Evolutionary conservation across 2,113 vertebrate species (phyloP).

Genomic region (Callocephalon fimbriatum): DNA sequence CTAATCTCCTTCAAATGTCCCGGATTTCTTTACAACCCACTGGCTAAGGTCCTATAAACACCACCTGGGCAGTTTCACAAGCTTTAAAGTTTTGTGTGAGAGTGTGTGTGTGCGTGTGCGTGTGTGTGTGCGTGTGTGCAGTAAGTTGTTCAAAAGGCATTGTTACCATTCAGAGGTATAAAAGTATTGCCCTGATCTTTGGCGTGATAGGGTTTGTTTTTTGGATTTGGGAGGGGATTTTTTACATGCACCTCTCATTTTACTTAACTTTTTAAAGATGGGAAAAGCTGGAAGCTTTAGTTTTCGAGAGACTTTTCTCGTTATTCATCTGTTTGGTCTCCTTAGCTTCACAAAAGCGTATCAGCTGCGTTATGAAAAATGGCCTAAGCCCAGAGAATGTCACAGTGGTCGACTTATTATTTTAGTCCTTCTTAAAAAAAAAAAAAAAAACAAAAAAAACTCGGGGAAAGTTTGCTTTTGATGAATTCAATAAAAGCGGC

Average conservation of each 20-base stretch:
- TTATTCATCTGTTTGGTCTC: constrained; percentile 87
- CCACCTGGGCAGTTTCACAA: constrained; percentile 80
- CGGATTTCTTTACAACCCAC: constrained; percentile 67
- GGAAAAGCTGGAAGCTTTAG: constrained; percentile 79
- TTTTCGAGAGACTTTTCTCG: constrained; percentile 80
- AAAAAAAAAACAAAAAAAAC: constrained; percentile 78
- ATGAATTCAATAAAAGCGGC: constrained; percentile 90
- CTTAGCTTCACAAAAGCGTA: constrained; percentile 91
- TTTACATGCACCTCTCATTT: constrained; percentile 75
- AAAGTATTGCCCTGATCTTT: constrained; percentile 78
- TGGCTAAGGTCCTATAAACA: constrained; percentile 71
- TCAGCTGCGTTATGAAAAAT: constrained; percentile 94
- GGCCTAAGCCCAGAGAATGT: constrained; percentile 92
- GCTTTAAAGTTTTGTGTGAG: constrained; percentile 77
- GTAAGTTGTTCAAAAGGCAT: constrained; percentile 76
- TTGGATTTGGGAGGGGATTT: not conserved
- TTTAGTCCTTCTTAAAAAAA: constrained; percentile 82
- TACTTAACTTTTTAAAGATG: constrained; percentile 80
- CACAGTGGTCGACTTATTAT: constrained; percentile 97
- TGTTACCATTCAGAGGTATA: constrained; percentile 68
- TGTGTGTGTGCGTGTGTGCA: not conserved
- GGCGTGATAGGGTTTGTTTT: constrained; percentile 41
- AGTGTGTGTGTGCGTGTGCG: not conserved
- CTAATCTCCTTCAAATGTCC: constrained; percentile 61
- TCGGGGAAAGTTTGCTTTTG: constrained; percentile 92